Evolutionary conservation across 1,140 invertebrate species (phyloP), one percentile per base, ranked within the genome.

Genomic region (Procambarus clarkii): DNA sequence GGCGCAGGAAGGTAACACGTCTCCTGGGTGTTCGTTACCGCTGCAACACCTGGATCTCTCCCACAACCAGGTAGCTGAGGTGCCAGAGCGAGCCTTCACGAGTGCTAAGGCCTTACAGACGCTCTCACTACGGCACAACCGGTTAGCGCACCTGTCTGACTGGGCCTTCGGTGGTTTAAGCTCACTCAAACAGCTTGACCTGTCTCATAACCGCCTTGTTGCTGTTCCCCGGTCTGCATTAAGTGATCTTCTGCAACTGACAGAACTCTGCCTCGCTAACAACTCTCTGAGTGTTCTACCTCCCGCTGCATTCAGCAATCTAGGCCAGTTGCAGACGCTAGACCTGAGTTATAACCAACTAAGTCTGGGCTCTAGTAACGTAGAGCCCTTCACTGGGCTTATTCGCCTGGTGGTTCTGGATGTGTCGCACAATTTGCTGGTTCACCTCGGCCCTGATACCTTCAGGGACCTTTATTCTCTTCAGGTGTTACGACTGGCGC

Each of bases 121-220:
- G 44, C 84, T 93, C 21, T 92, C 91, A n/a, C 34, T 93, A 1
- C 86, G 89, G n/a, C 83, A 93, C 48, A 93, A 92, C 64, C 81
- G 86, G 34, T 15, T 93, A 46, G 92, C 92, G n/a, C 92, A 92
- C 54, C 83, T 93, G n/a, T 82, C 85, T 60, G 93, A 92, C 88
- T 92, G 77, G 34, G 89, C 93, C 3, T 93, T 93, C 77, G 83
- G 74, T 9, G 86, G 92, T 54, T 92, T 71, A 50, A 34, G 44
- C 48, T 2, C 77, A 34, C 85, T 91, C 46, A 71, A 48, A 7
- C 77, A 45, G 5, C 94, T 98, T 87, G 97, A 98, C 94, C 94
- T 98, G 58, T 97, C 97, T 50, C 96, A 96, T 93, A 98, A 98
- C 94, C 96, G 96, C 93, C 96, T 98, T 93, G 97, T 97, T 93